These are phyloP conservation scores for Tuta absoluta DNA, from an alignment of 2,888 invertebrate species.

Conservation along the genomic window DNA sequence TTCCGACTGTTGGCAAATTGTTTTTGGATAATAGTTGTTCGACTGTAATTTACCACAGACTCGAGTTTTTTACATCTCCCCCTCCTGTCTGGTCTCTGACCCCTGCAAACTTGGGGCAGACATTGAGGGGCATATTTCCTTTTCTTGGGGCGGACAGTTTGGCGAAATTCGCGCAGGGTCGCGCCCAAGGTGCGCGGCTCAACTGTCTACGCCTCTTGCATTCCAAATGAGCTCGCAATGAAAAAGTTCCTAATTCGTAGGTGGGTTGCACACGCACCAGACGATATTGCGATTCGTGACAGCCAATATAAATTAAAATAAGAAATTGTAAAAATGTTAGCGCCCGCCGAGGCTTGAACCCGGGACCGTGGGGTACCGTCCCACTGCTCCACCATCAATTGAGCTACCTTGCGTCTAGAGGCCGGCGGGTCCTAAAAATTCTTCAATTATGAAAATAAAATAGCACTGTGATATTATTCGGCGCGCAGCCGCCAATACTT, in stretches of 20 bases:
- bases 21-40: not conserved
- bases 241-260: not conserved
- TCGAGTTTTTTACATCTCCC: slow-evolving; percentile 33
- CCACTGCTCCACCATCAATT: too few relatives aligned
- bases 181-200: slow-evolving; percentile 7
- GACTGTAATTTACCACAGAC: slow-evolving; percentile 34
- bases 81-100: slow-evolving; percentile 51
- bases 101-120: slow-evolving; percentile 29
- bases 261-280: too few relatives aligned
- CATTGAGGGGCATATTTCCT: not conserved
- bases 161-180: not conserved
- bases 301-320: too few relatives aligned
- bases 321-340: too few relatives aligned
- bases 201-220: slow-evolving; percentile 18
- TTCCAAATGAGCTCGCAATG: slow-evolving; percentile 7
- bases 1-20: not conserved
- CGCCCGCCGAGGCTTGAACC: too few relatives aligned
- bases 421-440: too few relatives aligned
- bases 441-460: too few relatives aligned
- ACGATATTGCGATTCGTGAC: too few relatives aligned
- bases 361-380: too few relatives aligned
- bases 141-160: not conserved
- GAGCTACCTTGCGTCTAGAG: too few relatives aligned
- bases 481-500: too few relatives aligned
- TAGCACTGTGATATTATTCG: too few relatives aligned